Conservation (phyloP, 64 coral and sea anemone genomes). For the Montipora foliosa region DNA sequence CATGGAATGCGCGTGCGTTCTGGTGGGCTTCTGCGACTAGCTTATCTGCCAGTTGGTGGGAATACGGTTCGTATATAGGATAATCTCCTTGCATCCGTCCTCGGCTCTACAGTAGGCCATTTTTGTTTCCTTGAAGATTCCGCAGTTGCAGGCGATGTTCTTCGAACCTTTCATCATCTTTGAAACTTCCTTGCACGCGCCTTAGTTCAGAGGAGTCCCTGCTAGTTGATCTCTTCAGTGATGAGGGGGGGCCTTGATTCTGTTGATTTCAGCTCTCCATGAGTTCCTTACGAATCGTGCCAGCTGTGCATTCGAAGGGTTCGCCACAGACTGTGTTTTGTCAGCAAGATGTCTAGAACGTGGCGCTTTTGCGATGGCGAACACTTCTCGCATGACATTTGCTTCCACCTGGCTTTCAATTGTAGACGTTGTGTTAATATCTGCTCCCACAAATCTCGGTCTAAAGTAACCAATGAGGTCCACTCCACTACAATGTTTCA, state of each 20-base stretch:
- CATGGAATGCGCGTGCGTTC: background rate
- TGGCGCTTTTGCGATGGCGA: background rate
- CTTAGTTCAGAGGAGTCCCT: background rate
- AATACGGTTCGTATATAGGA: slow-evolving; percentile 33
- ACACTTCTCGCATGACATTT: background rate
- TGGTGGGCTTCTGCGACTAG: slow-evolving; percentile 15
- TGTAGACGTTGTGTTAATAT: background rate
- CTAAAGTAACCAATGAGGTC: background rate
- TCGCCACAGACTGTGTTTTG: background rate
- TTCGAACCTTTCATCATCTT: background rate
- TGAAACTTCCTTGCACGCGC: background rate
- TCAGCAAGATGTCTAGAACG: background rate
- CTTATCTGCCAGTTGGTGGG: background rate
- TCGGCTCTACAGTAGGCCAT: slow-evolving; percentile 13
- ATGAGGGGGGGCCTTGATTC: background rate
- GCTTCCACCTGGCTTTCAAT: background rate
- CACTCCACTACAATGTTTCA: background rate
- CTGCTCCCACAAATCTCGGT: background rate
- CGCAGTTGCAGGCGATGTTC: background rate
- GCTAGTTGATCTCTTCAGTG: background rate
- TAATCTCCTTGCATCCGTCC: slow-evolving; percentile 18
- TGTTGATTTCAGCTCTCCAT: background rate
- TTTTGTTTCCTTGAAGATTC: background rate
- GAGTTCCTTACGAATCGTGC: background rate
- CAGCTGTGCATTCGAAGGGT: background rate